phyloP scores from a whole-genome alignment of 2,797 vertebrate genomes.

The Sebastes nivosus region DNA sequence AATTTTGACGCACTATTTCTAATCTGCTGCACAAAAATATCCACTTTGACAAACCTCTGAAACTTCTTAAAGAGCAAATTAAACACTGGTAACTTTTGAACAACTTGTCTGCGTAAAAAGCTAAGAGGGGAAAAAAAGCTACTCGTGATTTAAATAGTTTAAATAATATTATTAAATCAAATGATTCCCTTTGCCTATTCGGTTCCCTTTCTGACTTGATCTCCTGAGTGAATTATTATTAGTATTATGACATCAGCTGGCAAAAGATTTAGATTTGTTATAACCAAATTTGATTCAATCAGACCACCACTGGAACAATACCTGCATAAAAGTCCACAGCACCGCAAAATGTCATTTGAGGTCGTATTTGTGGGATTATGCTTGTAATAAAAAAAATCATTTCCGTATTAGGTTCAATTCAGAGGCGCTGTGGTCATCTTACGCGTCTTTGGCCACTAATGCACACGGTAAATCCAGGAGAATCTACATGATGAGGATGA shows the following conservation, averaged over 20 bases:
- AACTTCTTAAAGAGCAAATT: not conserved
- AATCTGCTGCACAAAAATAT: not conserved
- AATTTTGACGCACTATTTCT: not conserved
- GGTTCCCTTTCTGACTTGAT: not conserved
- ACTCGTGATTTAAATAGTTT: not conserved
- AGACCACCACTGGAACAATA: slow-evolving; percentile 31
- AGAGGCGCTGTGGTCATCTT: slow-evolving; percentile 74
- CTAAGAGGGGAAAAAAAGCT: not conserved
- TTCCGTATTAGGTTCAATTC: slow-evolving; percentile 77
- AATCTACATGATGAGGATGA: slow-evolving; percentile 47
- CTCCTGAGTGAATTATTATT: not conserved
- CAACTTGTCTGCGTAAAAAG: not conserved
- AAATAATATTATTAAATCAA: not conserved
- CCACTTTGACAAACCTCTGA: not conserved
- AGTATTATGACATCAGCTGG: not conserved
- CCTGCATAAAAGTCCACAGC: slow-evolving; percentile 70
- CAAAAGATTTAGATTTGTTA: slow-evolving; percentile 15
- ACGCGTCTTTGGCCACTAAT: slow-evolving; percentile 44
- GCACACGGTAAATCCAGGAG: slow-evolving; percentile 46
- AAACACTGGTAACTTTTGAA: not conserved
- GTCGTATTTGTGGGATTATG: slow-evolving; percentile 88
- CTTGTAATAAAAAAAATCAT: slow-evolving; percentile 88
- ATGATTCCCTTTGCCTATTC: not conserved
- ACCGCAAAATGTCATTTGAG: slow-evolving; percentile 84
- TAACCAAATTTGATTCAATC: slow-evolving; percentile 12